Percentiles rank a stretch among this genome's conserved stretches.
phyloP scores from a whole-genome alignment of 2,888 invertebrate species.

The Dasysyrphus albostriatus region DNA sequence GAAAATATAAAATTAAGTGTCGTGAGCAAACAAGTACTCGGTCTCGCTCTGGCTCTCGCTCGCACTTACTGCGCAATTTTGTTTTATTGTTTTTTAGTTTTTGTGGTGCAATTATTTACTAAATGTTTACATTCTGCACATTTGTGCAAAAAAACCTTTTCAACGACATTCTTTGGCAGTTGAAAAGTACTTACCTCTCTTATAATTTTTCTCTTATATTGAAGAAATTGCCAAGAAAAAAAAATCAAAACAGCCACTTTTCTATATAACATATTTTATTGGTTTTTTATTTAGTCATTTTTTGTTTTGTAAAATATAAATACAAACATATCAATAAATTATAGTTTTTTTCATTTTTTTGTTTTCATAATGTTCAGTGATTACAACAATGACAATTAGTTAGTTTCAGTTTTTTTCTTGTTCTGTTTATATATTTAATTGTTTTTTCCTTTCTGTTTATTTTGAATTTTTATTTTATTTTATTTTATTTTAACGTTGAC shows the following conservation, averaged over 20 bases:
- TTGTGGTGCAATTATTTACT: too few relatives aligned
- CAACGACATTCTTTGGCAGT: too few relatives aligned
- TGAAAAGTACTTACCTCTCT: too few relatives aligned
- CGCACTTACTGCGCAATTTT: too few relatives aligned
- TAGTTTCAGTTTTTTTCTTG: slow-evolving; percentile 43
- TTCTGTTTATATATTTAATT: slow-evolving; percentile 32
- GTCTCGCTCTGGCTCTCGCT: too few relatives aligned
- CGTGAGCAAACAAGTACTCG: too few relatives aligned
- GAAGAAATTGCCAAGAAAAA: too few relatives aligned
- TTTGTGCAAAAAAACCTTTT: too few relatives aligned
- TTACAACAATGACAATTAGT: slow-evolving; percentile 73
- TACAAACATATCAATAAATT: slow-evolving; percentile 76
- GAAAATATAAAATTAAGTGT: too few relatives aligned
- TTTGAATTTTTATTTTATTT: slow-evolving; percentile 7
- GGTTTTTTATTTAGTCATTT: slow-evolving; percentile 70
- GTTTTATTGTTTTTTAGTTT: too few relatives aligned
- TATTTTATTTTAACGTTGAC: slow-evolving; percentile 43
- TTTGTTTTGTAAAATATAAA: slow-evolving; percentile 73
- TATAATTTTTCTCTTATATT: too few relatives aligned
- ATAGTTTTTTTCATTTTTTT: slow-evolving; percentile 56
- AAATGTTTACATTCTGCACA: too few relatives aligned
- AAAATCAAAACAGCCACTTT: slow-evolving; percentile 2
- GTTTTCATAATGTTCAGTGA: slow-evolving; percentile 58
- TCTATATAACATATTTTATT: slow-evolving; percentile 66
- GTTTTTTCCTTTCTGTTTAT: neutral